Conservation (phyloP, 2,888 invertebrate species). For the Stratiomys singularior region DNA sequence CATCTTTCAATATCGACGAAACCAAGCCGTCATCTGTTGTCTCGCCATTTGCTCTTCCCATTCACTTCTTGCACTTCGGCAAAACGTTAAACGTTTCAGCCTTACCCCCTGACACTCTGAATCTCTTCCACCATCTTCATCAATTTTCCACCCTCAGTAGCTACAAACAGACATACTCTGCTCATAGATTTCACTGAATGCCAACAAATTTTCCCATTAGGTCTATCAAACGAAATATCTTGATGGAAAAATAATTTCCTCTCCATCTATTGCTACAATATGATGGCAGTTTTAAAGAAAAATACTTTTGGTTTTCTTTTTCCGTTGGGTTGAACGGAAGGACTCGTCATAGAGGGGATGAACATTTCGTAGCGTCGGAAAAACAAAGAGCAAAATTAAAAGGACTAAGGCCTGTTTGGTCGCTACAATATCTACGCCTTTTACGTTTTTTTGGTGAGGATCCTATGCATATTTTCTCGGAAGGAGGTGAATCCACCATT, state of each 20-base stretch:
- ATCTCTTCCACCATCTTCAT: too few species aligned
- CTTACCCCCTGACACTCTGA: too few species aligned
- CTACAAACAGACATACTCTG: neutral
- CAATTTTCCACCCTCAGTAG: neutral
- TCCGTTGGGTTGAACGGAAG: too few species aligned
- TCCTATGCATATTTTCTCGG: neutral
- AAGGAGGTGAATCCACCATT: too few species aligned
- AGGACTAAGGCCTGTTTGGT: too few species aligned
- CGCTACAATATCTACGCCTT: neutral
- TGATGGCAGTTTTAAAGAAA: constrained; percentile 20
- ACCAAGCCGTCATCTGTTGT: neutral
- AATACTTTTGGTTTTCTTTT: neutral
- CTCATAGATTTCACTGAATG: neutral
- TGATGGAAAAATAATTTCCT: constrained; percentile 45
- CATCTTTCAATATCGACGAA: neutral
- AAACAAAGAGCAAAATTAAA: too few species aligned
- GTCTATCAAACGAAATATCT: constrained; percentile 23
- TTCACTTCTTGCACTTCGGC: too few species aligned
- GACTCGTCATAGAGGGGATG: too few species aligned
- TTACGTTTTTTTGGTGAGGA: neutral
- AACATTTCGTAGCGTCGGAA: too few species aligned
- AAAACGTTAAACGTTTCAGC: too few species aligned
- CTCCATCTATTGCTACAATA: constrained; percentile 30
- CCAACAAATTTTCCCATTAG: constrained; percentile 22
- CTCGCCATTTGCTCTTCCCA: neutral